phyloP scores from a whole-genome alignment of 2,113 vertebrate species.

The Strigops habroptila region DNA sequence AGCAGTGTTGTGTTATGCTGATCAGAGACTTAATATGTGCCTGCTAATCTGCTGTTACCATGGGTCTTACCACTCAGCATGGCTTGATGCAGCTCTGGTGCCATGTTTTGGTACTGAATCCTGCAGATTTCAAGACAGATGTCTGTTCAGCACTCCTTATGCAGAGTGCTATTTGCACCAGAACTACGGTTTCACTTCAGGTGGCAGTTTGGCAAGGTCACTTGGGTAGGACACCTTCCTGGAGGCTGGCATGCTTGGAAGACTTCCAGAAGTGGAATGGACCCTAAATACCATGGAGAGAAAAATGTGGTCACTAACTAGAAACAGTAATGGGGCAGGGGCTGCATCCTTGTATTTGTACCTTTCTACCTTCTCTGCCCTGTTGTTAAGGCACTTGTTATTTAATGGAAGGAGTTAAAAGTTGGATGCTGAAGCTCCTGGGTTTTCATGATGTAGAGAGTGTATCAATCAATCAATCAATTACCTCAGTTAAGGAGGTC shows the following conservation, averaged over 20 bases:
- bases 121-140: fast-evolving
- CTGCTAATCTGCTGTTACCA: background rate
- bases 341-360: background rate
- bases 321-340: background rate
- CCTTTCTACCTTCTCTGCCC: background rate
- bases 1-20: background rate
- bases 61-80: fast-evolving
- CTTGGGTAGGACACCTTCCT: background rate
- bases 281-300: background rate
- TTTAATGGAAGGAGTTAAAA: background rate
- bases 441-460: background rate
- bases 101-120: background rate
- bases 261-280: background rate
- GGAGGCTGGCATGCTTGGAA: background rate
- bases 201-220: background rate
- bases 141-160: background rate
- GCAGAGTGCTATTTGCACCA: background rate
- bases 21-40: background rate
- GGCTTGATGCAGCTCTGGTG: background rate
- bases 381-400: background rate
- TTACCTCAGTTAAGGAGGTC: background rate
- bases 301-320: background rate
- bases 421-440: background rate
- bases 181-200: fast-evolving
- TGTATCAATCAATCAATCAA: no score